Conservation (phyloP, 2,113 vertebrate genomes). For the Elachura formosa region DNA sequence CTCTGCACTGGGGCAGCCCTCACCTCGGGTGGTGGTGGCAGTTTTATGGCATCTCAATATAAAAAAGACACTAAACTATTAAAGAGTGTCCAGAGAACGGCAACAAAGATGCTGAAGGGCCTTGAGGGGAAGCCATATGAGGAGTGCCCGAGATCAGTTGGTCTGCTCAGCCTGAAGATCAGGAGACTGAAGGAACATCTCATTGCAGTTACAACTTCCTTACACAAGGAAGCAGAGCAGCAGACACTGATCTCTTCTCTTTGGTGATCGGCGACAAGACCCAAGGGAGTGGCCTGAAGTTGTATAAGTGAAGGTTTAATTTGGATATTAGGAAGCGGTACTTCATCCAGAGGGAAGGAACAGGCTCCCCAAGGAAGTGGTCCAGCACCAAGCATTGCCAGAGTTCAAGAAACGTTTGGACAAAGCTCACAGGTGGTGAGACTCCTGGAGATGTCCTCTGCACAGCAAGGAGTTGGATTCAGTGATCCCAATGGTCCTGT, state of each 20-base stretch:
- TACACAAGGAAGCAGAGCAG: neutral
- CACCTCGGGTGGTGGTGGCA: neutral
- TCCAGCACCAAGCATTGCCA: neutral
- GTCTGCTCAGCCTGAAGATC: neutral
- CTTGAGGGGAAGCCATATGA: accelerated
- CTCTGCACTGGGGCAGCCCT: accelerated
- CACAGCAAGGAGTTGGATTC: neutral
- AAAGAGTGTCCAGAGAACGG: neutral
- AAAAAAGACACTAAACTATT: neutral
- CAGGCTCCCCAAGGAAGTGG: neutral
- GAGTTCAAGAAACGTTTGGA: neutral
- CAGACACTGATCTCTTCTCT: neutral
- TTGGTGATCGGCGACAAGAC: neutral
- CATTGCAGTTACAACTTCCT: neutral
- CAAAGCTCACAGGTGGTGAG: neutral
- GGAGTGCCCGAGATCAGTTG: neutral
- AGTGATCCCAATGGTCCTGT: neutral
- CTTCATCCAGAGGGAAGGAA: neutral
- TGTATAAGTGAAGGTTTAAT: neutral
- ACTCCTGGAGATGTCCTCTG: neutral
- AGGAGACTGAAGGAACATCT: neutral
- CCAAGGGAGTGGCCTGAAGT: neutral
- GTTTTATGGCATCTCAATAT: neutral
- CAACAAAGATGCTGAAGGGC: neutral
- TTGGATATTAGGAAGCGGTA: neutral